Evolutionary conservation across 2,113 vertebrate genomes (phyloP).

Genomic region (Corvus cornix): DNA sequence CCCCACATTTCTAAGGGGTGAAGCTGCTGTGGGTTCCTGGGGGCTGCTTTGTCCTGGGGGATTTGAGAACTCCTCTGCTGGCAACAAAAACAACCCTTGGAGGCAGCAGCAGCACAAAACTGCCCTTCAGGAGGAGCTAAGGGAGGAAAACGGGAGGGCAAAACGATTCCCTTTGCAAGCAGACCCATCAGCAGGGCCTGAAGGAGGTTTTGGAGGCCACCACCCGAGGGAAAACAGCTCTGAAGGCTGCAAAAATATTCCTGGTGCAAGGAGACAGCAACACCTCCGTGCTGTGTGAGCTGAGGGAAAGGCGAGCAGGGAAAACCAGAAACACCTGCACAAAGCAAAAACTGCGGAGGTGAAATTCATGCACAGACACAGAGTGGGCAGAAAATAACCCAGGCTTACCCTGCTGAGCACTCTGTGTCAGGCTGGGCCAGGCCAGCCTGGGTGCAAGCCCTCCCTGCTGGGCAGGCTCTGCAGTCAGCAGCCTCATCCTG

Average conservation of each 20-base stretch:
- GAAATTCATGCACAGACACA: accelerated
- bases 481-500: conserved; percentile 81
- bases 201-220: not conserved
- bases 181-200: not conserved
- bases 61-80: not conserved
- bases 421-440: conserved; percentile 78
- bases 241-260: not conserved
- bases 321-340: not conserved
- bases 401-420: conserved; percentile 80
- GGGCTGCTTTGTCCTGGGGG: not conserved
- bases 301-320: not conserved
- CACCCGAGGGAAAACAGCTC: not conserved
- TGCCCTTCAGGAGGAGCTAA: not conserved
- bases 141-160: not conserved
- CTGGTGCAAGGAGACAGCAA: not conserved
- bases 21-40: not conserved
- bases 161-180: not conserved
- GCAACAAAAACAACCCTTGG: not conserved
- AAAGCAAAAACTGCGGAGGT: not conserved
- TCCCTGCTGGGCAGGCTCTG: conserved; percentile 79
- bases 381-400: not conserved
- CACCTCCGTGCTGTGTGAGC: not conserved
- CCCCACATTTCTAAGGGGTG: not conserved
- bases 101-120: not conserved
- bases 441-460: conserved; percentile 81